A percentile compares a stretch with the other conserved stretches of the same genome.
Conservation (phyloP, 2,113 vertebrate species). For the Eurypyga helias region DNA sequence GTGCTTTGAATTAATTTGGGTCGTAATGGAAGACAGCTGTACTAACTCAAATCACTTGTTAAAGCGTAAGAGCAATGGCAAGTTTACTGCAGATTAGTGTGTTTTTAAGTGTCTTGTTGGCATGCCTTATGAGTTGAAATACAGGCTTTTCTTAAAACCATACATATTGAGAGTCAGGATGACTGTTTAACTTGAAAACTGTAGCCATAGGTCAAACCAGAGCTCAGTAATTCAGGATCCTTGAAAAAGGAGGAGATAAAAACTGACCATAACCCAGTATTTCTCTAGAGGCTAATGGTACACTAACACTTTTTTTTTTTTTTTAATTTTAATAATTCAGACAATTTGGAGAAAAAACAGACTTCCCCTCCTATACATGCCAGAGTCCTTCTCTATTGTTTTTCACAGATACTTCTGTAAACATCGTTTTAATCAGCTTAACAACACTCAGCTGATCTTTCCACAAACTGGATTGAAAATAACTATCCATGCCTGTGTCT, state of each 20-base stretch:
- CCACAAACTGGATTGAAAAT: not conserved
- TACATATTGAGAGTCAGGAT: not conserved
- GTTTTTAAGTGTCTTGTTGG: not conserved
- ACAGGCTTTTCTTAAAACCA: conserved; percentile 13
- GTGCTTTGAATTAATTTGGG: not conserved
- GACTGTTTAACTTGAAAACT: not conserved
- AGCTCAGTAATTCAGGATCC: not conserved
- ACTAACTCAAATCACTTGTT: not conserved
- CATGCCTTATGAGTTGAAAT: not conserved
- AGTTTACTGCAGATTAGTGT: not conserved
- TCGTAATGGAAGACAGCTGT: not conserved
- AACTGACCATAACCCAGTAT: not conserved
- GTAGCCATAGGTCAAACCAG: not conserved
- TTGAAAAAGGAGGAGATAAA: not conserved
- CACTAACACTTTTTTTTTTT: not conserved
- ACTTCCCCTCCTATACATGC: not conserved
- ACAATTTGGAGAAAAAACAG: not conserved
- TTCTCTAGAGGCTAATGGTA: not conserved
- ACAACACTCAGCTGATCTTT: not conserved
- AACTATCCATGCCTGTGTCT: not conserved
- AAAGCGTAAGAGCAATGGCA: not conserved
- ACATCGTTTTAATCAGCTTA: not conserved
- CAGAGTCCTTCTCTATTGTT: not conserved
- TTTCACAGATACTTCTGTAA: not conserved
- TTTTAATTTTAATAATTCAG: not conserved